A percentile compares a stretch with the other conserved stretches of the same genome.
phyloP scores from a whole-genome alignment of 2,888 invertebrate species.

The Diaphora mendica region DNA sequence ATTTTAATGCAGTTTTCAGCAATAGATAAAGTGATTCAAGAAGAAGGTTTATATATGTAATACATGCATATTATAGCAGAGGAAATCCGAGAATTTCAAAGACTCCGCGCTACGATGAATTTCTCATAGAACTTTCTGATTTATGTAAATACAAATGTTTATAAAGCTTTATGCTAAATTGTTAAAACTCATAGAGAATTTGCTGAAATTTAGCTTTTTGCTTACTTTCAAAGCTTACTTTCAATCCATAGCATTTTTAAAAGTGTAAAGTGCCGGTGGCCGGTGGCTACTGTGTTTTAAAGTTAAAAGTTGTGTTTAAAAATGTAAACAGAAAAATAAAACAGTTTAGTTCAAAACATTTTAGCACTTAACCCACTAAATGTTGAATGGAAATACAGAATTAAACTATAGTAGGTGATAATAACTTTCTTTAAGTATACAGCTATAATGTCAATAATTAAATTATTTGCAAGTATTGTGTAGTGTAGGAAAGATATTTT shows the following conservation, averaged over 20 bases:
- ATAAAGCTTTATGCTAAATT: constrained; percentile 4
- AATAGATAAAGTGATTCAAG: too few relatives aligned
- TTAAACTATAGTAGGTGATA: background rate
- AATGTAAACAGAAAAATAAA: too few relatives aligned
- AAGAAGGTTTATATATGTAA: too few relatives aligned
- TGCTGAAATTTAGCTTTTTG: constrained; percentile 9
- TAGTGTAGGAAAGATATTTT: background rate
- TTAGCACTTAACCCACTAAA: too few relatives aligned
- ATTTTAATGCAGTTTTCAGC: too few relatives aligned
- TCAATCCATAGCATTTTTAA: constrained; percentile 24
- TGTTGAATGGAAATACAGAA: background rate
- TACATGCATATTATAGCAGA: too few relatives aligned
- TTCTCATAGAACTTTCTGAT: background rate
- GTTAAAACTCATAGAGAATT: constrained; percentile 10
- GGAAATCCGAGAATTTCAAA: too few relatives aligned
- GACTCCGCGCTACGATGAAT: too few relatives aligned
- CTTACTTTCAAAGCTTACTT: too few relatives aligned
- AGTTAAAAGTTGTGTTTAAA: too few relatives aligned
- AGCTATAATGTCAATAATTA: background rate
- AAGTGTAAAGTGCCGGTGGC: background rate
- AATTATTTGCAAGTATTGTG: background rate
- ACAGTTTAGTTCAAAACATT: too few relatives aligned
- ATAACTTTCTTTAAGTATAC: background rate
- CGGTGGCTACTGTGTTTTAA: background rate
- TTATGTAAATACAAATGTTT: constrained; percentile 1